Evolutionary conservation across 2,113 vertebrate genomes (phyloP), one percentile per base, ranked within the genome.

Genomic region (Rana temporaria): DNA sequence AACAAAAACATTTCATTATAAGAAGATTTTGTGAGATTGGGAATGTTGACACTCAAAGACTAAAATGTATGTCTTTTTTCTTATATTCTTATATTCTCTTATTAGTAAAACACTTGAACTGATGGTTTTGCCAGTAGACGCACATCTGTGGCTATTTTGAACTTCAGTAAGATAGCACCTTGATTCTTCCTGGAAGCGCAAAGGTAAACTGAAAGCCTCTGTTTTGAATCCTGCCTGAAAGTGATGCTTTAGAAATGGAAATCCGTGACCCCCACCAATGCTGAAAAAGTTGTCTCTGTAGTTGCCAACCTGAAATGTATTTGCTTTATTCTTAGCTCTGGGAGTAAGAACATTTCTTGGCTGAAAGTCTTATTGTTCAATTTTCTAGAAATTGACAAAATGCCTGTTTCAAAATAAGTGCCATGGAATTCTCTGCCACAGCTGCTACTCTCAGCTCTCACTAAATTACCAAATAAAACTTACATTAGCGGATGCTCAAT

Each of bases 311-410:
- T 65, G 75, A 34, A 24, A 66, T 22, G 55, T 52, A 78, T 66
- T 66, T 18, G 32, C 76, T 78, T 78, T 59, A 42, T 66, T 48
- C 24, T 78, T 56, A 22, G 48, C 42, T n/a, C 48, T 56, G 24
- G 22, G 76, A 66, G 24, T 34, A 24, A 78, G 63, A 78, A 55
- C 52, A 26, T 78, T 34, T 78, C 22, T 66, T 65, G 63, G 24
- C 24, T 67, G 4, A 55, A 68, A 56, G 64, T 57, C 64, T 68
- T 56, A 68, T 68, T 79, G 63, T 57, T 79, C 53, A 67, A 66
- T 66, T 78, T 57, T 32, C 62, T 19, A 17, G 12, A 78, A 65
- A 78, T 55, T 78, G 75, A 78, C 75, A 78, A 66, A 78, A 65
- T 66, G 75, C 62, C 62, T 78, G 20, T 78, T 78, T 55, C 75